phyloP scores from a whole-genome alignment of 2,113 vertebrate species.

The Pycnonotus jocosus region DNA sequence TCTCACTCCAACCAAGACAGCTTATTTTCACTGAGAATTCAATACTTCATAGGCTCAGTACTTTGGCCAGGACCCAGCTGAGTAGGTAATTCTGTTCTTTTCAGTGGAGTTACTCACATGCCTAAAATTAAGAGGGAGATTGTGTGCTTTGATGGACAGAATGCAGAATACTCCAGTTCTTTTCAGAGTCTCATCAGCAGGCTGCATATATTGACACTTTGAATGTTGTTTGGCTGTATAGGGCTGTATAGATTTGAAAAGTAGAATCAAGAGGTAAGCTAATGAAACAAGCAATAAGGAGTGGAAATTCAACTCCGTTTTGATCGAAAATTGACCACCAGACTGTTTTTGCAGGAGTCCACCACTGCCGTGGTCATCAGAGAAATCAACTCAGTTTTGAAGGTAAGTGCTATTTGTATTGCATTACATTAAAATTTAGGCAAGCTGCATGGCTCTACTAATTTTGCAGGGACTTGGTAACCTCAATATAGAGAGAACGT shows the following conservation, averaged over 20 bases:
- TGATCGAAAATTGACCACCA: neutral
- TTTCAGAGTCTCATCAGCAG: neutral
- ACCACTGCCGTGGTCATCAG: neutral
- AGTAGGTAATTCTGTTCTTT: neutral
- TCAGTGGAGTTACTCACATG: neutral
- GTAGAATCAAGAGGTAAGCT: neutral
- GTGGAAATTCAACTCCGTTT: neutral
- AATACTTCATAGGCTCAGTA: neutral
- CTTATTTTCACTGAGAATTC: slow-evolving; percentile 2
- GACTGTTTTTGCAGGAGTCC: neutral
- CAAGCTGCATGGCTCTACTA: neutral
- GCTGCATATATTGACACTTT: neutral
- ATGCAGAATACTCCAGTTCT: neutral
- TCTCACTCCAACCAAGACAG: neutral
- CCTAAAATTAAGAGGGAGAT: neutral
- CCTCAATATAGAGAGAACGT: neutral
- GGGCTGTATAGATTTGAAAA: neutral
- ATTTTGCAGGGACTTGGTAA: neutral
- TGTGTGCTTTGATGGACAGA: neutral
- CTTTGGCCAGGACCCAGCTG: neutral
- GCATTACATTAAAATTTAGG: neutral
- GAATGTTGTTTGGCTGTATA: neutral
- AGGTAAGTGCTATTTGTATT: neutral
- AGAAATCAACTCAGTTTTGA: neutral
- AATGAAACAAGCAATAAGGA: neutral